phyloP scores from a whole-genome alignment of 2,888 invertebrate species.

The Pristionchus maxplancki region DNA sequence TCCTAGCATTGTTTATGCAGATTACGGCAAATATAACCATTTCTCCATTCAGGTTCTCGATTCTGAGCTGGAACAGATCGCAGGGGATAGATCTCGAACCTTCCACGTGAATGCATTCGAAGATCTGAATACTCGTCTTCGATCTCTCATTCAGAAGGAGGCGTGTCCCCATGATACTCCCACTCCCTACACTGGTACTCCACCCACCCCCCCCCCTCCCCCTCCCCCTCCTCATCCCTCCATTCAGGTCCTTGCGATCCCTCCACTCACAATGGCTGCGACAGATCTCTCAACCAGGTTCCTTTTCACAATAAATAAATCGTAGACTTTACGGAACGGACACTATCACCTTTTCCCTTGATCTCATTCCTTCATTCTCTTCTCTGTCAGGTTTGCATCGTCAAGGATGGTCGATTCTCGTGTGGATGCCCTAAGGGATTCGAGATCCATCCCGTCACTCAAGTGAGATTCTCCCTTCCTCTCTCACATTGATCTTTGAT shows the following conservation, averaged over 20 bases:
- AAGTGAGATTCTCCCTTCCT: slow-evolving; percentile 42
- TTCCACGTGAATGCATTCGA: slow-evolving; percentile 75
- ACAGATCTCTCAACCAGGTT: slow-evolving; percentile 69
- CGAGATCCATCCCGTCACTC: slow-evolving; percentile 72
- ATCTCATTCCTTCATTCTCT: neutral
- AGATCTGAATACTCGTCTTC: slow-evolving; percentile 72
- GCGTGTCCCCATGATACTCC: slow-evolving; percentile 58
- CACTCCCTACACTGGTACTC: slow-evolving; percentile 47
- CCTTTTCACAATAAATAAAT: neutral
- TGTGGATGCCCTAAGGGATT: slow-evolving; percentile 73
- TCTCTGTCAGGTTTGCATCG: slow-evolving; percentile 59
- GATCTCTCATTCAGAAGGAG: slow-evolving; percentile 68
- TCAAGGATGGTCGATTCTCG: slow-evolving; percentile 60
- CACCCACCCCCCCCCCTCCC: neutral
- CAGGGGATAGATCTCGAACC: slow-evolving; percentile 60
- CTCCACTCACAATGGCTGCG: slow-evolving; percentile 68
- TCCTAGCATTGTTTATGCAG: no score
- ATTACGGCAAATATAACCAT: no score
- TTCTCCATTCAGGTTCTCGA: slow-evolving; percentile 63
- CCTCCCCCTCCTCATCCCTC: neutral
- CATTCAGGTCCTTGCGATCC: slow-evolving; percentile 70
- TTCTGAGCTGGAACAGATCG: slow-evolving; percentile 62
- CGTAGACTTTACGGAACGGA: neutral
- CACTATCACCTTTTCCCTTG: no score
- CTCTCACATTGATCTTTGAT: neutral